Evolutionary conservation across 1,140 invertebrate species (phyloP).

Genomic region (Aporrectodea caliginosa): DNA sequence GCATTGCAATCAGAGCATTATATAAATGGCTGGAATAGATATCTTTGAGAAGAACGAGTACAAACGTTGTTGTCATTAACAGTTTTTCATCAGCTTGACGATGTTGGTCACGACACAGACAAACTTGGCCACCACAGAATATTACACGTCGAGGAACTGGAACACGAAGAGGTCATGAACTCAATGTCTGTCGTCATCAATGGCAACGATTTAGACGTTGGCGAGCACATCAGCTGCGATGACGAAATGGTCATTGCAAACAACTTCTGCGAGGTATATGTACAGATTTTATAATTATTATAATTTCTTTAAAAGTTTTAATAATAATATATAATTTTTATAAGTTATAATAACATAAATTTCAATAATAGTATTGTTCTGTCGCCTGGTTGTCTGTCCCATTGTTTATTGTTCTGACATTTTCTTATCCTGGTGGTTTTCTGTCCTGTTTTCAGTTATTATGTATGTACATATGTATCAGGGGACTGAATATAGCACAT

Average conservation of each 20-base stretch:
- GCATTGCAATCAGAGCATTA: no score
- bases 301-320: neutral
- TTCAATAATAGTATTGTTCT: no score
- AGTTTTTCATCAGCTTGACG: neutral
- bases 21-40: no score
- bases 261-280: neutral
- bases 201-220: neutral
- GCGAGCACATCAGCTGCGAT: neutral
- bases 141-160: neutral
- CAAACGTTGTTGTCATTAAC: no score
- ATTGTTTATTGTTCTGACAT: no score
- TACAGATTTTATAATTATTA: neutral
- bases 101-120: neutral
- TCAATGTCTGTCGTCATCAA: neutral
- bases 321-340: neutral
- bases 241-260: neutral
- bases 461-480: no score
- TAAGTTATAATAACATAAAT: no score
- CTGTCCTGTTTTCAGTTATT: no score
- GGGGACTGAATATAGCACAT: no score
- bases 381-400: neutral
- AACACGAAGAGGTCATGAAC: neutral
- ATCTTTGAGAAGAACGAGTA: no score
- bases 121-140: neutral
- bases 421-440: no score